Conservation (phyloP, 2,113 vertebrate genomes). For the Cathartes aura region DNA sequence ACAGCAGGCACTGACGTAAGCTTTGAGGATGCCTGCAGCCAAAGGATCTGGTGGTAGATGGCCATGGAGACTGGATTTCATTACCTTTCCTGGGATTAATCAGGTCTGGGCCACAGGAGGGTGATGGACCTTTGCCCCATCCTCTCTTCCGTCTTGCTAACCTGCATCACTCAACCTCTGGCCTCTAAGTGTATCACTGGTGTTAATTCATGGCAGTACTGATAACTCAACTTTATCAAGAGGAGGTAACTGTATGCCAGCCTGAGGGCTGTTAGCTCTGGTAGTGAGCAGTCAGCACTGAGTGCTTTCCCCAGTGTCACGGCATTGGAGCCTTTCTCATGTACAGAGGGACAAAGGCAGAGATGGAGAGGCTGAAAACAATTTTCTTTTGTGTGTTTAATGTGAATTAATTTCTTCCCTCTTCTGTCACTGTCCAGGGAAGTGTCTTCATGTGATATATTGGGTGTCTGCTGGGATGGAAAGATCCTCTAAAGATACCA, state of each 20-base stretch:
- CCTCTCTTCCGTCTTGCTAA: background rate
- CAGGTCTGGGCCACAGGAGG: background rate
- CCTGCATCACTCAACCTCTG: background rate
- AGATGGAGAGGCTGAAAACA: background rate
- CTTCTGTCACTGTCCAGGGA: background rate
- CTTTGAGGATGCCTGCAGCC: background rate
- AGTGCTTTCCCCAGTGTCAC: background rate
- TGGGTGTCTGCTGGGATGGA: background rate
- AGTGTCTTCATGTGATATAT: background rate
- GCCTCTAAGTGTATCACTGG: background rate
- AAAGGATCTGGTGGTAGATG: background rate
- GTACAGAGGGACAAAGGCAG: background rate
- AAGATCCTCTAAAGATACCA: background rate
- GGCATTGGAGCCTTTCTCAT: background rate
- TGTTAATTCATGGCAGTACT: background rate
- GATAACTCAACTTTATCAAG: background rate
- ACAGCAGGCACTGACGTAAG: background rate
- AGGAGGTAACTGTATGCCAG: background rate
- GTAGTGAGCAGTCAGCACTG: background rate
- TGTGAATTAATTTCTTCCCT: background rate
- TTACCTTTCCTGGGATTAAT: background rate
- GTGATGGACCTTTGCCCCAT: background rate
- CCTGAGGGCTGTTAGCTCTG: background rate
- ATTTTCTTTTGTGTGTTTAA: background rate
- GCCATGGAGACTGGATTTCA: background rate